A percentile compares a stretch with the other conserved stretches of the same genome.
Conservation (phyloP, 2,113 vertebrate genomes). For the Urocynchramus pylzowi region DNA sequence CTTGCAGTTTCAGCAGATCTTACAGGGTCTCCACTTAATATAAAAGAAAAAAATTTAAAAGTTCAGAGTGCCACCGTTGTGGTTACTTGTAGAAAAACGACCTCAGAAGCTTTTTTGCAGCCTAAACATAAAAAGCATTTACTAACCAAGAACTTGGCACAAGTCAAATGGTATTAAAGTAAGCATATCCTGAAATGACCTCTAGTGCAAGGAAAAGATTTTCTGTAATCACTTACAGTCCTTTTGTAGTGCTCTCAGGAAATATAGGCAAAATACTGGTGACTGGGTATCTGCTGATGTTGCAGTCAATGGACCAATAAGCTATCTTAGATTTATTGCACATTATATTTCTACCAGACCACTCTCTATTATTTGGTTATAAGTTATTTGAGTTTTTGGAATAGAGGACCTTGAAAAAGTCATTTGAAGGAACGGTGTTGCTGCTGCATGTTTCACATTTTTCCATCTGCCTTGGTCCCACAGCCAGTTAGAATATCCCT, state of each 20-base stretch:
- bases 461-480: neutral
- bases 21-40: constrained; percentile 67
- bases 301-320: neutral
- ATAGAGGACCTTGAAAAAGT: neutral
- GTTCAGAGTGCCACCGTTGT: constrained; percentile 53
- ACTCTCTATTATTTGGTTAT: neutral
- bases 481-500: neutral
- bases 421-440: neutral
- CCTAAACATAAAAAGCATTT: constrained; percentile 51
- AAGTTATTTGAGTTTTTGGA: neutral
- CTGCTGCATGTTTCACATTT: neutral
- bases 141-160: constrained; percentile 70
- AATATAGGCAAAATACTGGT: neutral
- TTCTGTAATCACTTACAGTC: constrained; percentile 44
- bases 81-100: neutral
- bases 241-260: neutral
- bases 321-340: neutral
- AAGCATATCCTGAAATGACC: constrained; percentile 72
- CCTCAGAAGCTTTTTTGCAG: constrained; percentile 30
- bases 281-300: neutral
- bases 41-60: constrained; percentile 3
- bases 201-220: constrained; percentile 32
- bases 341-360: neutral
- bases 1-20: constrained; percentile 73
- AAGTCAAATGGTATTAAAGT: constrained; percentile 14